These are phyloP conservation scores for Ypsolopha sequella DNA, from an alignment of 2,888 invertebrate species.

Conservation along the genomic window DNA sequence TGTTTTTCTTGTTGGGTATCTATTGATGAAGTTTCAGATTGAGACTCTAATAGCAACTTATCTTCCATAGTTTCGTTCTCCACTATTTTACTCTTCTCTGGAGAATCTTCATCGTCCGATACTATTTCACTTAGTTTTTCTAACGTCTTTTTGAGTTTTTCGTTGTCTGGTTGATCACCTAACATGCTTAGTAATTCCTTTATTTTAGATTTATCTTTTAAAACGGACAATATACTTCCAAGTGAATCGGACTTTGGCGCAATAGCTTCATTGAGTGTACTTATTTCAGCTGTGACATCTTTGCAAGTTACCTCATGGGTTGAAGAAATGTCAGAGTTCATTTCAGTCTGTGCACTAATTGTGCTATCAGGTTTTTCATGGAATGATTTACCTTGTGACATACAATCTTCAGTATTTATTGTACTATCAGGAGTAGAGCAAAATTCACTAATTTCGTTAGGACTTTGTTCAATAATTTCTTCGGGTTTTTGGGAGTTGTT, in stretches of 20 bases:
- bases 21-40: neutral
- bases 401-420: conserved; percentile 23
- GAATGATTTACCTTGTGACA: no score
- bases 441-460: conserved; percentile 13
- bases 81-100: conserved; percentile 11
- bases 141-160: conserved; percentile 69
- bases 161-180: conserved; percentile 50
- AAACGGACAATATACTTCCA: conserved; percentile 40
- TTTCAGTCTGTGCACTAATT: conserved; percentile 32
- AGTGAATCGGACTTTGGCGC: conserved; percentile 28
- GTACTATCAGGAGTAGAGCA: conserved; percentile 48
- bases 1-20: neutral
- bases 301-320: conserved; percentile 22
- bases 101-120: conserved; percentile 55
- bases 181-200: conserved; percentile 53
- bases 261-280: conserved; percentile 12
- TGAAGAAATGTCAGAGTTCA: conserved; percentile 34
- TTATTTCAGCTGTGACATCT: conserved; percentile 17
- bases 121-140: conserved; percentile 69
- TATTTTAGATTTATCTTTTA: conserved; percentile 61
- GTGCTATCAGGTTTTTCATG: conserved; percentile 31
- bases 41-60: conserved; percentile 1
- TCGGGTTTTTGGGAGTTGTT: conserved; percentile 8
- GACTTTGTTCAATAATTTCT: conserved; percentile 7
- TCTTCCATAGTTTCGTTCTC: conserved; percentile 11